These are phyloP conservation scores for Myotis lucifugus DNA, from an alignment of 2,113 vertebrate species.

Conservation along the genomic window DNA sequence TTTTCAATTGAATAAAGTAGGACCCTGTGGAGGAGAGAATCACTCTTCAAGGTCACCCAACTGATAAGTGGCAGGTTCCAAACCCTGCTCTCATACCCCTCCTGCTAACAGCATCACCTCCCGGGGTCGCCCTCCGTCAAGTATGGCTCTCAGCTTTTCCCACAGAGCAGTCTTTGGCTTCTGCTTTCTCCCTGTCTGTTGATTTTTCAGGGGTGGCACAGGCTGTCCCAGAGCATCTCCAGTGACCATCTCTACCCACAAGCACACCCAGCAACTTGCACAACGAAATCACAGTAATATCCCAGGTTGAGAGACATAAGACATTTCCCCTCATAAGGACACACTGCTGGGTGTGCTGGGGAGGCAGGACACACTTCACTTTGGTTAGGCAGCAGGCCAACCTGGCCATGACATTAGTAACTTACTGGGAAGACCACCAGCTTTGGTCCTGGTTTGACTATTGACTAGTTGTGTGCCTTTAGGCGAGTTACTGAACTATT, in stretches of 20 bases:
- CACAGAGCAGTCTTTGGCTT: neutral
- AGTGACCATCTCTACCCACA: neutral
- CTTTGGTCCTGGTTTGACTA: neutral
- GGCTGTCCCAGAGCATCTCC: neutral
- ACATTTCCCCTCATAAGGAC: neutral
- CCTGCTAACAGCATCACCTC: fast-evolving
- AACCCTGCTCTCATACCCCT: fast-evolving
- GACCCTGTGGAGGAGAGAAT: neutral
- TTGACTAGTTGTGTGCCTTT: neutral
- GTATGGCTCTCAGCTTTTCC: neutral
- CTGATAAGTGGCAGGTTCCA: too few relatives aligned
- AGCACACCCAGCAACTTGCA: neutral
- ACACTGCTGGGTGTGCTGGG: neutral
- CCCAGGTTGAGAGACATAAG: neutral
- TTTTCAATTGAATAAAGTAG: neutral
- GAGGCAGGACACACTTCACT: neutral
- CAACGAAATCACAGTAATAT: neutral
- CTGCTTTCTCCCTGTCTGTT: neutral
- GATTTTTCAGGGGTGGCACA: neutral
- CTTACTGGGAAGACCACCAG: neutral
- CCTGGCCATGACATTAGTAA: neutral
- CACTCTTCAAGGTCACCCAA: neutral
- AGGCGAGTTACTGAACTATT: neutral
- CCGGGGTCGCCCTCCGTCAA: too few relatives aligned
- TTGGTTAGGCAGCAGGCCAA: neutral